Conservation (phyloP, 1,140 invertebrate species). For the Maniola jurtina region DNA sequence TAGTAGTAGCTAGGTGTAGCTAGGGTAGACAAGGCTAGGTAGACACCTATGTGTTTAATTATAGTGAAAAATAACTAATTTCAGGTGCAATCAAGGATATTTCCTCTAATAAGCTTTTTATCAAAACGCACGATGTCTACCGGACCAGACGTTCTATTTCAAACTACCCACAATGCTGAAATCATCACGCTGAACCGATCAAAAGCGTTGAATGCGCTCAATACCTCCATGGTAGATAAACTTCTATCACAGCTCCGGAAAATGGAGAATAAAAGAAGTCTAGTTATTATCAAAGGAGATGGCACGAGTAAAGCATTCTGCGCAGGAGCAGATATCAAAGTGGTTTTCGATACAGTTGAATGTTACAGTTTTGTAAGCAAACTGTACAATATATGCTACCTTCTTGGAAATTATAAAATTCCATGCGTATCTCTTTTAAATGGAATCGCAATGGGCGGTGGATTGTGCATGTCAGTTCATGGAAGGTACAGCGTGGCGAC, state of each 20-base stretch:
- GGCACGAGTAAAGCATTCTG: slow-evolving; percentile 99
- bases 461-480: slow-evolving; percentile 97
- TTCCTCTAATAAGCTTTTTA: slow-evolving; percentile 33
- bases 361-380: slow-evolving; percentile 91
- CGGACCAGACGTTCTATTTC: slow-evolving; percentile 77
- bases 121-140: slow-evolving; percentile 67
- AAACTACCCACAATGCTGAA: slow-evolving; percentile 81
- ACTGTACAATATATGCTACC: slow-evolving; percentile 94
- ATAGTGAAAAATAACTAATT: slow-evolving; percentile 3
- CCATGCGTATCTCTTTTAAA: slow-evolving; percentile 97
- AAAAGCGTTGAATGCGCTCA: slow-evolving; percentile 96
- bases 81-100: slow-evolving; percentile 62
- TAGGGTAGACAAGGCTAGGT: too few species aligned
- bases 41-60: too few species aligned
- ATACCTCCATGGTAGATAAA: slow-evolving; percentile 92
- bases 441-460: slow-evolving; percentile 99
- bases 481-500: slow-evolving; percentile 95
- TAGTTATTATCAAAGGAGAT: slow-evolving; percentile 94
- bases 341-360: slow-evolving; percentile 84
- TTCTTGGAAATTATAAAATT: slow-evolving; percentile 91
- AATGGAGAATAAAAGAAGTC: slow-evolving; percentile 90
- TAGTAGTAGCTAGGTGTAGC: too few species aligned
- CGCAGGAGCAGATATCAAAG: slow-evolving; percentile 97
- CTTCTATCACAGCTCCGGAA: slow-evolving; percentile 90
- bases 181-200: slow-evolving; percentile 95